phyloP scores from a whole-genome alignment of 1,140 invertebrate genomes.

The Temnothorax curvispinosus region DNA sequence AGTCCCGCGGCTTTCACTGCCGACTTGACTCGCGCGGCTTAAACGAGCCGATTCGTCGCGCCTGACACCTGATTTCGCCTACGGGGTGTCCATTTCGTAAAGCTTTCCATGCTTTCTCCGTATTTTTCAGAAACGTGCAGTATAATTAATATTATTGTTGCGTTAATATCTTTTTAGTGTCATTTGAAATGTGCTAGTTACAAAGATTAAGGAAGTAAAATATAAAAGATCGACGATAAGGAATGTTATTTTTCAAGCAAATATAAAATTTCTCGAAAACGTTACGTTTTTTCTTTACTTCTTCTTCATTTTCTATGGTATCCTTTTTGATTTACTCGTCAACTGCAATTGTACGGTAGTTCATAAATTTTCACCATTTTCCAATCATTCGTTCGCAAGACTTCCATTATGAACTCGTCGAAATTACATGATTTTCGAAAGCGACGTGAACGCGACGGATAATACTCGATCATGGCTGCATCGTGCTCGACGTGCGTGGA shows the following conservation, averaged over 20 bases:
- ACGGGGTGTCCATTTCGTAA: conserved; percentile 52
- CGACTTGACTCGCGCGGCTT: conserved; percentile 42
- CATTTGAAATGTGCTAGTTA: not conserved
- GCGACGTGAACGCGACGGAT: conserved; percentile 51
- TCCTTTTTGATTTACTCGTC: conserved; percentile 41
- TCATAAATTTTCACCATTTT: conserved; percentile 60
- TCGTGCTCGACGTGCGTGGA: conserved; percentile 44
- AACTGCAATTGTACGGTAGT: conserved; percentile 11
- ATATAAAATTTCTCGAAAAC: not conserved
- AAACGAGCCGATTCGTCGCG: conserved; percentile 63
- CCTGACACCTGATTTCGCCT: conserved; percentile 59
- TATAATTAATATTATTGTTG: not conserved
- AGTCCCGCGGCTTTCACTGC: conserved; percentile 42
- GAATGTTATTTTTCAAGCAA: not conserved
- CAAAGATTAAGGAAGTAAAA: not conserved
- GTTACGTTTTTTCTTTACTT: too few species aligned
- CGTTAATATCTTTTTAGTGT: not conserved
- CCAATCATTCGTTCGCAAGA: conserved; percentile 53
- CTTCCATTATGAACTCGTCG: conserved; percentile 57
- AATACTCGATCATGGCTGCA: conserved; percentile 56
- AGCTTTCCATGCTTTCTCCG: not conserved
- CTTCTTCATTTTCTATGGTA: not conserved
- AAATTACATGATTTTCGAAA: conserved; percentile 59
- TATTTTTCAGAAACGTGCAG: not conserved
- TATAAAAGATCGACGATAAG: not conserved